These are phyloP conservation scores for Eurois occulta DNA, from an alignment of 2,888 invertebrate species.

Conservation along the genomic window DNA sequence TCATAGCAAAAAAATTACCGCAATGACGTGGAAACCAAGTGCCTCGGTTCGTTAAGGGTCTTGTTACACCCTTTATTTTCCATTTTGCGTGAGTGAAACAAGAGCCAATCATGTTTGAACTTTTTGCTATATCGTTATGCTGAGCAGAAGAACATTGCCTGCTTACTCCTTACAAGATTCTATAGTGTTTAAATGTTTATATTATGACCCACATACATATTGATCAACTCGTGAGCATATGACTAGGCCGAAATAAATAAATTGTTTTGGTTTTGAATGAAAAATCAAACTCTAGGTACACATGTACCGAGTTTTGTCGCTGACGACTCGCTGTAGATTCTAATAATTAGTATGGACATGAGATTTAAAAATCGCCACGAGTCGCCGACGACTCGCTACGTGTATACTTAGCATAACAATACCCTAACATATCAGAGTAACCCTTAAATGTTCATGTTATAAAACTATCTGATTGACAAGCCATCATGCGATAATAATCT, in stretches of 20 bases:
- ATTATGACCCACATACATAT: not conserved
- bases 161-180: not conserved
- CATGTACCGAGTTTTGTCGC: not conserved
- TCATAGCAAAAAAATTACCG: too few species aligned
- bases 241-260: not conserved
- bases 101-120: not conserved
- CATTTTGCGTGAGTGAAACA: not conserved
- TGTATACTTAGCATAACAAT: not conserved
- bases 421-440: not conserved
- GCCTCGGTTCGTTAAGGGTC: too few species aligned
- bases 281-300: not conserved
- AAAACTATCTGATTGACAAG: constrained; percentile 31
- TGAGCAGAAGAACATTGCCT: not conserved
- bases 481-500: constrained; percentile 37
- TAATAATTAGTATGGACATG: not conserved
- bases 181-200: not conserved
- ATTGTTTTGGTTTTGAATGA: too few species aligned
- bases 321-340: not conserved
- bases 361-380: not conserved
- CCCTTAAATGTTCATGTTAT: constrained; percentile 3
- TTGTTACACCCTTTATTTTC: too few species aligned
- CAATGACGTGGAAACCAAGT: too few species aligned
- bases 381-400: not conserved
- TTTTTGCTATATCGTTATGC: not conserved
- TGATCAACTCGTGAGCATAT: not conserved